Evolutionary conservation across 2,797 vertebrate genomes (phyloP).

Genomic region (Melanogrammus aeglefinus): DNA sequence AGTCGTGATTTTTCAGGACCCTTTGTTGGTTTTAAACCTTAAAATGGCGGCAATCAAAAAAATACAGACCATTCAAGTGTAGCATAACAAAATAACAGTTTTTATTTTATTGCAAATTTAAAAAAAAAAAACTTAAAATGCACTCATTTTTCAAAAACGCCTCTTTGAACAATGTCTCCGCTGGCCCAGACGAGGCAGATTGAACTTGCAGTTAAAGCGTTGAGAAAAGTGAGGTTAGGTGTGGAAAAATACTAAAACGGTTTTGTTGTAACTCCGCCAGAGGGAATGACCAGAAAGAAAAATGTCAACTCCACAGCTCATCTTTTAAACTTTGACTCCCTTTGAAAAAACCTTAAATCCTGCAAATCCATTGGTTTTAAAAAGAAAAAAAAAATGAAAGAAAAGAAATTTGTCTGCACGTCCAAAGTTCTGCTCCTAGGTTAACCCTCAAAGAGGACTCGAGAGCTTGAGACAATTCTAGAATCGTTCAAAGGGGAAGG

Average conservation of each 20-base stretch:
- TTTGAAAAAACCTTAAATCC: not conserved
- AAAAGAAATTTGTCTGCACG: not conserved
- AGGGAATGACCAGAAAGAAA: not conserved
- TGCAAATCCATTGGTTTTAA: not conserved
- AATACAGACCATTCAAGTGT: conserved; percentile 36
- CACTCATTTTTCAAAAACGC: conserved; percentile 19
- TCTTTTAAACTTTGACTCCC: not conserved
- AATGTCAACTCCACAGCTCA: not conserved
- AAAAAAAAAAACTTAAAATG: conserved; percentile 26
- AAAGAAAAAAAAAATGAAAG: not conserved
- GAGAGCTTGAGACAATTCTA: not conserved
- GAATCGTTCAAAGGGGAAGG: not conserved
- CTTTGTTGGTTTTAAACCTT: conserved; percentile 46
- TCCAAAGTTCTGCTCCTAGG: not conserved
- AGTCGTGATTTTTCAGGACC: conserved; percentile 49
- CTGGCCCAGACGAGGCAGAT: conserved; percentile 20
- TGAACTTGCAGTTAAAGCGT: conserved; percentile 15
- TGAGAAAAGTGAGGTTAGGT: not conserved
- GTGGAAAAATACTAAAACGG: conserved; percentile 10
- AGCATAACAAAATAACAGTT: conserved; percentile 38
- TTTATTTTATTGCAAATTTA: conserved; percentile 29
- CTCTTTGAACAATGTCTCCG: conserved; percentile 28
- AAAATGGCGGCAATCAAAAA: conserved; percentile 18
- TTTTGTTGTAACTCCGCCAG: conserved; percentile 6
- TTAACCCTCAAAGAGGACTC: not conserved